phyloP scores from a whole-genome alignment of 2,113 vertebrate species.

The Butorides virescens region DNA sequence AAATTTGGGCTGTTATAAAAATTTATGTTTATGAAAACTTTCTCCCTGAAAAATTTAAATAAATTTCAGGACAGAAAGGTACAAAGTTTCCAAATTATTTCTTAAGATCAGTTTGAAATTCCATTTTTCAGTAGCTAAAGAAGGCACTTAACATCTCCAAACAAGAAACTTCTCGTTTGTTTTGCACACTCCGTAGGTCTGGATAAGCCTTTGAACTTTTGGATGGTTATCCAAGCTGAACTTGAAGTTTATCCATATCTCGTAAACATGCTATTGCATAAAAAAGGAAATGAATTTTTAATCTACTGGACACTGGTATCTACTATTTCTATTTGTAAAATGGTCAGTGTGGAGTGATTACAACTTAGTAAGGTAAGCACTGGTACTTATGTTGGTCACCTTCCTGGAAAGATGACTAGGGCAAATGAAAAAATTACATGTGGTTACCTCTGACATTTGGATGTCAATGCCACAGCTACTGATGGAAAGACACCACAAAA shows the following conservation, averaged over 20 bases:
- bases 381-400: not conserved
- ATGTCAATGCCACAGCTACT: not conserved
- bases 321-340: not conserved
- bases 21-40: not conserved
- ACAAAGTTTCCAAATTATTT: not conserved
- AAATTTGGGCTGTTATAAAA: not conserved
- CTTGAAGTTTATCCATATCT: not conserved
- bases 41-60: not conserved
- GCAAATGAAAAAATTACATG: not conserved
- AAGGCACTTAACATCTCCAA: not conserved
- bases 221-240: not conserved
- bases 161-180: not conserved
- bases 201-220: not conserved
- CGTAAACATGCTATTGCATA: not conserved
- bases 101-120: not conserved
- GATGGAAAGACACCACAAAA: not conserved
- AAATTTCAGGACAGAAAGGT: not conserved
- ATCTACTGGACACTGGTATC: accelerated
- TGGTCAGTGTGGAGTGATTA: not conserved
- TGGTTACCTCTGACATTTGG: not conserved
- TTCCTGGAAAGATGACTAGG: not conserved
- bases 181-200: not conserved
- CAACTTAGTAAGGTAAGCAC: not conserved
- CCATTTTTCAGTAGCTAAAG: not conserved
- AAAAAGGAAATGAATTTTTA: not conserved